Evolutionary conservation across 2,113 vertebrate genomes (phyloP), one percentile per base, ranked within the genome.

Genomic region (Corydoras sp.): DNA sequence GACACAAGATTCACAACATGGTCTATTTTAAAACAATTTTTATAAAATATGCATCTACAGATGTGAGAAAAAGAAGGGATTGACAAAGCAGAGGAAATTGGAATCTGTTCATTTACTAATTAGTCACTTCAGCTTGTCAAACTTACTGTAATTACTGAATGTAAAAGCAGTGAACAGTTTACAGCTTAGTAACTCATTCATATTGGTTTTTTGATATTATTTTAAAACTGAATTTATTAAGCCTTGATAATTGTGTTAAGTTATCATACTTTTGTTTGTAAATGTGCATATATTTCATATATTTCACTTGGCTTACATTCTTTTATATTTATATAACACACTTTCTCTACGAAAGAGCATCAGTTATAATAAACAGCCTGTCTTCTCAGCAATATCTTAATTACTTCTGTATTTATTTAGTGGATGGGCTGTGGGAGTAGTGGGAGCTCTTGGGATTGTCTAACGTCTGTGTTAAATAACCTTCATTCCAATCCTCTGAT

Each of bases 351-450:
- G 78, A 68, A 69, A 32, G 61, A 71, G 72, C 65, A 58, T 67
- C 77, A 85, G 69, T 89, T 85, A 89, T 88, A 87, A 90, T 89
- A 90, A 63, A 89, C 63, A 82, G 82, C 76, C 87, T 81, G 85
- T 79, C 84, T 81, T 82, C 85, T 81, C 86, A 85, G 85, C 62
- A 66, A 84, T 77, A 84, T 90, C 87, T 89, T 92, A 91, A 92
- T 91, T 89, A 91, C 87, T 89, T 92, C 89, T 88, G 85, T 91
- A 87, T 92, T 92, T 92, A 92, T 88, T 91, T 87, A 89, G 87
- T 80, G 81, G 85, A 83, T 90, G 87, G 85, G 77, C 74, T 54
- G 51, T 79, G 58, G 66, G 80, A 83, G 87, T 84, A 84, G 85
- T 56, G 87, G 87, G 88, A 81, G 85, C 88, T 86, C 86, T 72